Percentiles rank a stretch among this genome's conserved stretches.
These are phyloP conservation scores for human (Homo sapiens) DNA, from an alignment of 2,113 vertebrate species.

Conservation along the genomic window DNA sequence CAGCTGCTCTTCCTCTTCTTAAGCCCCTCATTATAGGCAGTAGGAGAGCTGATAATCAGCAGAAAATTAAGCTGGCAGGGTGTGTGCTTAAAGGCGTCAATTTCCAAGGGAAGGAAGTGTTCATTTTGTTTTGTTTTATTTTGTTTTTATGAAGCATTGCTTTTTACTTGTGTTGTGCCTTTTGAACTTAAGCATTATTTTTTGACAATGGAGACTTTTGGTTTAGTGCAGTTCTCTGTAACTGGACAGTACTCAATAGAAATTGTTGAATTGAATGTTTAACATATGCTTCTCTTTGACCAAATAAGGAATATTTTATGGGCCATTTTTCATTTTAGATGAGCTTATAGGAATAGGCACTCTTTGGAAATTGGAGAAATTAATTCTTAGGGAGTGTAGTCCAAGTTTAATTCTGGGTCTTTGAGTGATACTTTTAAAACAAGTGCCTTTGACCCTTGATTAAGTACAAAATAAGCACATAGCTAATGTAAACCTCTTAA, in stretches of 20 bases:
- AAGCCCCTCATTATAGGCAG: neutral
- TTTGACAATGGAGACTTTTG: slow-evolving; percentile 10
- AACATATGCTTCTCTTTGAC: neutral
- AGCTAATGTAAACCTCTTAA: neutral
- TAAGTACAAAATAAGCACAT: neutral
- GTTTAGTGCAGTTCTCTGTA: neutral
- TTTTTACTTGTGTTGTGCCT: slow-evolving; percentile 26
- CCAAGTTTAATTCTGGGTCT: neutral
- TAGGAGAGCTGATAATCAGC: slow-evolving; percentile 31
- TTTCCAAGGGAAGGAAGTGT: slow-evolving; percentile 36
- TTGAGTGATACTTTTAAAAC: neutral
- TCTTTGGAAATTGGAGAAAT: neutral
- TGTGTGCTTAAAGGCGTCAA: neutral
- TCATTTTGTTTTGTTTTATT: slow-evolving; percentile 7
- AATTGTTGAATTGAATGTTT: neutral
- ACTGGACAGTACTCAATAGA: neutral
- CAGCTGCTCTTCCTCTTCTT: neutral
- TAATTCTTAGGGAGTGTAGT: neutral
- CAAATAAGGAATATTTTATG: neutral
- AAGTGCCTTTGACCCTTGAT: neutral
- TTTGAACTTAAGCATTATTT: slow-evolving; percentile 25
- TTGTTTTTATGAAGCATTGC: slow-evolving; percentile 30
- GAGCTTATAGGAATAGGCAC: neutral
- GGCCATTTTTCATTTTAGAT: neutral
- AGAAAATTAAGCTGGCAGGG: slow-evolving; percentile 28